Conservation (phyloP, 2,888 invertebrate species). For the Phaonia tiefii region DNA sequence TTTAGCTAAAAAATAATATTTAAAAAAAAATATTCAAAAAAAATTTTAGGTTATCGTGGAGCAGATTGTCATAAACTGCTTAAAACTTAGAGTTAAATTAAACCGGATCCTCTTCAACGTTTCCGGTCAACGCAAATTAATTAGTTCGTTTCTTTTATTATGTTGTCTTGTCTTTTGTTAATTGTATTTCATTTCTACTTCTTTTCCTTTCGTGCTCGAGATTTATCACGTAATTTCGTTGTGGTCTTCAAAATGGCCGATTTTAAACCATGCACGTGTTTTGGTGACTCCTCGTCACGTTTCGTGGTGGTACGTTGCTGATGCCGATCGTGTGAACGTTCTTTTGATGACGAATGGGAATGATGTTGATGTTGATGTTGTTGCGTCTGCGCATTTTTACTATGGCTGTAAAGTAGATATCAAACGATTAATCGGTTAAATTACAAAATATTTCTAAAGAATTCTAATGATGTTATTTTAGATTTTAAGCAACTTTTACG, state of each 20-base stretch:
- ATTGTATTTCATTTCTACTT: slow-evolving; percentile 46
- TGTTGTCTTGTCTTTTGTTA: slow-evolving; percentile 3
- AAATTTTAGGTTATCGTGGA: slow-evolving; percentile 1
- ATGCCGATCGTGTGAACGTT: slow-evolving; percentile 70
- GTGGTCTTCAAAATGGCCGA: slow-evolving; percentile 63
- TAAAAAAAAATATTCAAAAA: not conserved
- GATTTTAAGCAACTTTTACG: slow-evolving; percentile 63
- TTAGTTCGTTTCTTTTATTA: slow-evolving; percentile 25
- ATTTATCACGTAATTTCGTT: slow-evolving; percentile 61
- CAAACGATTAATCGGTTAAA: slow-evolving; percentile 6
- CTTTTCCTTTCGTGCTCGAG: slow-evolving; percentile 57
- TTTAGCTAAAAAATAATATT: slow-evolving; percentile 29
- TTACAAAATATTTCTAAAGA: slow-evolving; percentile 51
- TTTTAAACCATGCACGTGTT: slow-evolving; percentile 63
- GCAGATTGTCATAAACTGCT: slow-evolving; percentile 63
- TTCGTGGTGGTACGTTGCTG: slow-evolving; percentile 68
- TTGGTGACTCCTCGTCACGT: slow-evolving; percentile 59
- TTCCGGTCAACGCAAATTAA: not conserved
- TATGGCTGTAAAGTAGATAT: slow-evolving; percentile 71
- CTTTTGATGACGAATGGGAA: slow-evolving; percentile 69
- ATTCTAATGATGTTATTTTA: slow-evolving; percentile 26
- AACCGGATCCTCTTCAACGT: slow-evolving; percentile 37
- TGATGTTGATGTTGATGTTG: slow-evolving; percentile 60
- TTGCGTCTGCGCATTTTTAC: slow-evolving; percentile 74
- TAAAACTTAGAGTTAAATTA: slow-evolving; percentile 40